Percentiles rank a stretch among this genome's conserved stretches.
Evolutionary conservation across 2,888 invertebrate genomes (phyloP).

Genomic region (Apamea sordens): DNA sequence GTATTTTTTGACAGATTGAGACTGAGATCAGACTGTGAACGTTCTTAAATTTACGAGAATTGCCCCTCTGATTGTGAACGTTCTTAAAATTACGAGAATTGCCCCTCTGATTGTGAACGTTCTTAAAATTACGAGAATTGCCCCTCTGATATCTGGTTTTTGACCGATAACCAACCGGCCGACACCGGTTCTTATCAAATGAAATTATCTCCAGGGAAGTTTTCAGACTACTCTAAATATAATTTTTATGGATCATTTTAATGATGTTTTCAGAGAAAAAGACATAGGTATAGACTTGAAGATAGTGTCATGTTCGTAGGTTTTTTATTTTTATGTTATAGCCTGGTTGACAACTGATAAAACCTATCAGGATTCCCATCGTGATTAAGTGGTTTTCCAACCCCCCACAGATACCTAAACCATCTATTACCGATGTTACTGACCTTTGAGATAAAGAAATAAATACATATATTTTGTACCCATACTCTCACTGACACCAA

Average conservation of each 20-base stretch:
- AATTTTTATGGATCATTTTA: slow-evolving; percentile 7
- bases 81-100: too few relatives aligned
- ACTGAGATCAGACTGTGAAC: too few relatives aligned
- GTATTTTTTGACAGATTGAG: too few relatives aligned
- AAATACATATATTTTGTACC: neutral
- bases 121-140: too few relatives aligned
- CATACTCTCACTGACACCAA: neutral
- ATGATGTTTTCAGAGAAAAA: slow-evolving; percentile 12
- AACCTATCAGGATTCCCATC: slow-evolving; percentile 8
- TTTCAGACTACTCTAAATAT: slow-evolving; percentile 8
- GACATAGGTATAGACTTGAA: neutral
- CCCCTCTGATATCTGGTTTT: slow-evolving; percentile 33
- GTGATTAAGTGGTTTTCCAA: slow-evolving; percentile 7
- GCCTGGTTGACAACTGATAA: neutral
- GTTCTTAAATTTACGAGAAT: too few relatives aligned
- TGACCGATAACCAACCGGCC: slow-evolving; percentile 33
- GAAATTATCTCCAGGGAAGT: slow-evolving; percentile 24
- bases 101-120: too few relatives aligned
- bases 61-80: too few relatives aligned
- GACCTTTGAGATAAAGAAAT: slow-evolving; percentile 4
- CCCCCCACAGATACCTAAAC: neutral
- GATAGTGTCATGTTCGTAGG: neutral
- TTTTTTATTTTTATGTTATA: slow-evolving; percentile 14
- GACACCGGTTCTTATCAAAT: slow-evolving; percentile 43
- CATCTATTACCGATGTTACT: neutral